These are phyloP conservation scores for Argopecten irradians DNA, from an alignment of 1,140 invertebrate species.

Conservation along the genomic window DNA sequence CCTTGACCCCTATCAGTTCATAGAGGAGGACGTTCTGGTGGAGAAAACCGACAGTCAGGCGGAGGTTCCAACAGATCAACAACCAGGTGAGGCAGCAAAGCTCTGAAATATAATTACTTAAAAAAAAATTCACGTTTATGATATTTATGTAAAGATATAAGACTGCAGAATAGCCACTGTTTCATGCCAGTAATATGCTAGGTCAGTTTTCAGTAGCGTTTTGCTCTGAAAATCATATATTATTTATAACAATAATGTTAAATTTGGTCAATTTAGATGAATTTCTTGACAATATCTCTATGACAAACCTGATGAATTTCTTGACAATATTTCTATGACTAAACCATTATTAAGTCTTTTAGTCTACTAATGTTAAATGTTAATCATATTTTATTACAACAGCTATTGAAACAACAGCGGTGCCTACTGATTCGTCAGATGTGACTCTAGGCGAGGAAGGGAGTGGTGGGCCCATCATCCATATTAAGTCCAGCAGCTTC, in stretches of 20 bases:
- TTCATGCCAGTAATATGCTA: too few relatives aligned
- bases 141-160: conserved; percentile 24
- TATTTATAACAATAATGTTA: too few relatives aligned
- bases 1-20: conserved; percentile 72
- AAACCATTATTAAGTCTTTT: too few relatives aligned
- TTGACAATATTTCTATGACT: too few relatives aligned
- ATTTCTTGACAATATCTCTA: too few relatives aligned
- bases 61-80: not conserved
- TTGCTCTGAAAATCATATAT: too few relatives aligned
- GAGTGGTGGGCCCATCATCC: conserved; percentile 43
- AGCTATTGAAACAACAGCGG: not conserved
- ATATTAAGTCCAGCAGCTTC: conserved; percentile 56
- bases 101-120: not conserved
- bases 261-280: too few relatives aligned
- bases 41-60: conserved; percentile 36
- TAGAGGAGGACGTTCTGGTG: conserved; percentile 60
- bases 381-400: conserved; percentile 7
- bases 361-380: too few relatives aligned
- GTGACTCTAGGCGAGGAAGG: not conserved
- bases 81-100: not conserved
- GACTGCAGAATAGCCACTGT: too few relatives aligned
- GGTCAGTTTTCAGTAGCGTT: too few relatives aligned
- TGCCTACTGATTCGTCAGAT: not conserved
- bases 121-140: not conserved
- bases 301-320: too few relatives aligned